Evolutionary conservation across 2,113 vertebrate species (phyloP), one percentile per base, ranked within the genome.

Genomic region (Grus americana): DNA sequence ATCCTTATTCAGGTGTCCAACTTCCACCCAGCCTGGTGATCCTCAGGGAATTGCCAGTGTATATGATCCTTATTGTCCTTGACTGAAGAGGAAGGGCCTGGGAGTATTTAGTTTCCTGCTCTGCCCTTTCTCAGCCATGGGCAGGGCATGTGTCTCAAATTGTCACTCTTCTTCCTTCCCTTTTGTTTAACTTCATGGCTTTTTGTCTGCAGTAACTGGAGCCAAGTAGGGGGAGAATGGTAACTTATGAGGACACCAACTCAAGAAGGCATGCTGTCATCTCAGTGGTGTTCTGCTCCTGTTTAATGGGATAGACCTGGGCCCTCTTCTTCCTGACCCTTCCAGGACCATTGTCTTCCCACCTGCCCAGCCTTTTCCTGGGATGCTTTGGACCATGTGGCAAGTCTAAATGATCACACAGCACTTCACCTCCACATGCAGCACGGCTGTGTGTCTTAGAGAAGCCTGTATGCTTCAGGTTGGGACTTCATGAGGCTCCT

Each of bases 61-160:
- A 5, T 65, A 0, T 91, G 27, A 42, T 85, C 50, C 47, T 85
- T 75, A 46, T 92, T 82, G 80, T 95, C 90, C 55, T 52, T 89
- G 57, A 12, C 23, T 65, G 70, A 47, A 76, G 58, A 92, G 87
- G 84, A 96, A 96, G 66, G 62, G 76, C 65, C 70, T 81, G 65
- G 84, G 34, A 79, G 6, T n/a, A 3, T 79, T 92, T 73, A 59
- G 15, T 54, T 97, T 97, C 94, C 93, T 93, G 57, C 73, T 26
- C 55, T 91, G 9, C 44, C 57, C 73, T 84, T 78, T 95, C 68
- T 89, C 66, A 26, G 52, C 46, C 3, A 0, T 19, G 58, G 66
- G 66, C 66, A 91, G 78, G 61, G 70, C 38, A 61, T 49, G 12
- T 44, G 34, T 91, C 44, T 84, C 44, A 63, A 6, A 22, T 30